Evolutionary conservation across 1,140 invertebrate genomes (phyloP).

Genomic region (Pogonomyrmex californicus): DNA sequence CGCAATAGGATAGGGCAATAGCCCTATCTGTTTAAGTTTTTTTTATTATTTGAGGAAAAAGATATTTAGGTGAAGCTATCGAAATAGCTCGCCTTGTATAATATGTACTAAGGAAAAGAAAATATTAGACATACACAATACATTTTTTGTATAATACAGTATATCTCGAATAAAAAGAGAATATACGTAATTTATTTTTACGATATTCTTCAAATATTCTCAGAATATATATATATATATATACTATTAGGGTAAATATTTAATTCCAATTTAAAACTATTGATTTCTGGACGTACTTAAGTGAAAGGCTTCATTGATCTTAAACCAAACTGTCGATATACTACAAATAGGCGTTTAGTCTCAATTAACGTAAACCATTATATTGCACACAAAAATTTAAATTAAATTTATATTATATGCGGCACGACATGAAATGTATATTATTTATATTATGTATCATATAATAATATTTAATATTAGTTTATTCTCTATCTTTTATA

Average conservation of each 20-base stretch:
- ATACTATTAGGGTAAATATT: neutral
- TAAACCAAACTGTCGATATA: slow-evolving; percentile 47
- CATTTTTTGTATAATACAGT: too few relatives aligned
- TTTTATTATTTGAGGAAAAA: too few relatives aligned
- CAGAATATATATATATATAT: too few relatives aligned
- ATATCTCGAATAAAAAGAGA: too few relatives aligned
- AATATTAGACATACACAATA: too few relatives aligned
- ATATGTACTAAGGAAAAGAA: too few relatives aligned
- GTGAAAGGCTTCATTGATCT: slow-evolving; percentile 32
- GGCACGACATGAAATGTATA: slow-evolving; percentile 66
- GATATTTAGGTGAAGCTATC: too few relatives aligned
- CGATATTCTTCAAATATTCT: too few relatives aligned
- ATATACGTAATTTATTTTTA: too few relatives aligned
- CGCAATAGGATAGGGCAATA: too few relatives aligned
- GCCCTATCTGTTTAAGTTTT: too few relatives aligned
- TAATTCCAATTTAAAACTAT: slow-evolving; percentile 23
- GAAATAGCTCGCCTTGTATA: too few relatives aligned
- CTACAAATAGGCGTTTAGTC: slow-evolving; percentile 30
- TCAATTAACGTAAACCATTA: slow-evolving; percentile 18
- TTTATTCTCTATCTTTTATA: slow-evolving; percentile 77
- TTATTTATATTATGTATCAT: slow-evolving; percentile 77
- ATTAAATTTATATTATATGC: slow-evolving; percentile 6
- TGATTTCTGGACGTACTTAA: slow-evolving; percentile 52
- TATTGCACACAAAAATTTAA: slow-evolving; percentile 15
- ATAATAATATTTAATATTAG: slow-evolving; percentile 75